phyloP scores from a whole-genome alignment of 2,888 invertebrate species.

The Scaptomyza parva region DNA sequence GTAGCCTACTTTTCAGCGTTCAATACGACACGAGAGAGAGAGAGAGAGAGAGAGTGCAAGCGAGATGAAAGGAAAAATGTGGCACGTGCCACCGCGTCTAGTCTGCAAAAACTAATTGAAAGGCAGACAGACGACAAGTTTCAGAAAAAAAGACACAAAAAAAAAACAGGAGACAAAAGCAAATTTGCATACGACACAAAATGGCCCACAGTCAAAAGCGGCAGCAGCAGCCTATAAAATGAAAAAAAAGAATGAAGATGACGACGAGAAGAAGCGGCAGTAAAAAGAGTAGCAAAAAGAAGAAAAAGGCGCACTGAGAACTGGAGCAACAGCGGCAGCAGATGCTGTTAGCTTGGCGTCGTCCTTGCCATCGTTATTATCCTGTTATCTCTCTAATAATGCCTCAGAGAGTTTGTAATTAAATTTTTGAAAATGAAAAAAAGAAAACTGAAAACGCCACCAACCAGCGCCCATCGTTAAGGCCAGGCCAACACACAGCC shows the following conservation, averaged over 20 bases:
- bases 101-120: slow-evolving; percentile 77
- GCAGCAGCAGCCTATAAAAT: slow-evolving; percentile 47
- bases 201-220: slow-evolving; percentile 47
- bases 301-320: slow-evolving; percentile 36
- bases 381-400: slow-evolving; percentile 81
- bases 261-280: slow-evolving; percentile 17
- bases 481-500: slow-evolving; percentile 8
- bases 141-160: slow-evolving; percentile 19
- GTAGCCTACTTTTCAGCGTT: slow-evolving; percentile 55
- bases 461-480: slow-evolving; percentile 53
- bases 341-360: slow-evolving; percentile 55
- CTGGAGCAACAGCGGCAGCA: slow-evolving; percentile 52
- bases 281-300: slow-evolving; percentile 30
- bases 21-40: slow-evolving; percentile 50
- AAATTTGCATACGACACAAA: slow-evolving; percentile 70
- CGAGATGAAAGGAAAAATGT: slow-evolving; percentile 19
- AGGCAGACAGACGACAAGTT: slow-evolving; percentile 70
- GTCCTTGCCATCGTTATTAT: slow-evolving; percentile 80
- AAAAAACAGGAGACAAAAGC: slow-evolving; percentile 47
- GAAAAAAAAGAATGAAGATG: slow-evolving; percentile 15
- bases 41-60: slow-evolving; percentile 16
- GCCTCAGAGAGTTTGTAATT: slow-evolving; percentile 82
- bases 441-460: background rate
- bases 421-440: slow-evolving; percentile 78
- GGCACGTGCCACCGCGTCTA: slow-evolving; percentile 71